These are phyloP conservation scores for Petrolisthes cinctipes DNA, from an alignment of 2,888 invertebrate species.

Conservation along the genomic window DNA sequence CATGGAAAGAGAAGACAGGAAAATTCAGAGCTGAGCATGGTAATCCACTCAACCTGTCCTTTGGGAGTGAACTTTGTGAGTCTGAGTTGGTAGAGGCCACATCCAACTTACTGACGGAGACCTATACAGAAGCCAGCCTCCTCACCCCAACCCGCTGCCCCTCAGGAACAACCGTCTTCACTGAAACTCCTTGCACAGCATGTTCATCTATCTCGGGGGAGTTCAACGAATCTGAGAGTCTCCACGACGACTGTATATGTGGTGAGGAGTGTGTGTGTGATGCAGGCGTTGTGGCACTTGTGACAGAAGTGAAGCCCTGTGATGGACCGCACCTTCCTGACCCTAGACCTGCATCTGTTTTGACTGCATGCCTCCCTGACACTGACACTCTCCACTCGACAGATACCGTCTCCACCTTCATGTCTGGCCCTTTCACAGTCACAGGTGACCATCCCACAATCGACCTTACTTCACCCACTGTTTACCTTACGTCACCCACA, in stretches of 20 bases:
- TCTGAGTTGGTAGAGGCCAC: constrained; percentile 43
- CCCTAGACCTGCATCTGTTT: not conserved
- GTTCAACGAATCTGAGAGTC: constrained; percentile 38
- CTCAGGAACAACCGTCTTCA: constrained; percentile 34
- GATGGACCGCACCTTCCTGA: not conserved
- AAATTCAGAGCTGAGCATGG: constrained; percentile 26
- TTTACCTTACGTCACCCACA: too few species aligned
- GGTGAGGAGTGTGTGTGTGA: constrained; percentile 14
- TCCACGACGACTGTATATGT: constrained; percentile 23
- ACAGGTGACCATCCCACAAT: too few species aligned
- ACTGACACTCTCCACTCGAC: too few species aligned
- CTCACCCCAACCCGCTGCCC: constrained; percentile 25
- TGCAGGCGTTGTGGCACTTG: constrained; percentile 6
- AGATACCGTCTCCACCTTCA: too few species aligned
- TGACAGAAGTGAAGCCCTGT: constrained; percentile 29
- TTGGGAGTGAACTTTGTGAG: constrained; percentile 45
- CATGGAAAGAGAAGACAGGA: constrained; percentile 42
- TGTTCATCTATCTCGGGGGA: constrained; percentile 23
- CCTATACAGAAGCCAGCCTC: constrained; percentile 39
- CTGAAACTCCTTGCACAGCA: constrained; percentile 22
- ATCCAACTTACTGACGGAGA: constrained; percentile 45
- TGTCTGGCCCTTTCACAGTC: too few species aligned
- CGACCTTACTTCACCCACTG: too few species aligned
- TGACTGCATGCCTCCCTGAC: too few species aligned
- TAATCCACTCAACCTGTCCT: constrained; percentile 26